Percentiles rank a stretch among this genome's conserved stretches.
phyloP scores from a whole-genome alignment of 2,888 invertebrate species.

The Cataglyphis albicans region DNA sequence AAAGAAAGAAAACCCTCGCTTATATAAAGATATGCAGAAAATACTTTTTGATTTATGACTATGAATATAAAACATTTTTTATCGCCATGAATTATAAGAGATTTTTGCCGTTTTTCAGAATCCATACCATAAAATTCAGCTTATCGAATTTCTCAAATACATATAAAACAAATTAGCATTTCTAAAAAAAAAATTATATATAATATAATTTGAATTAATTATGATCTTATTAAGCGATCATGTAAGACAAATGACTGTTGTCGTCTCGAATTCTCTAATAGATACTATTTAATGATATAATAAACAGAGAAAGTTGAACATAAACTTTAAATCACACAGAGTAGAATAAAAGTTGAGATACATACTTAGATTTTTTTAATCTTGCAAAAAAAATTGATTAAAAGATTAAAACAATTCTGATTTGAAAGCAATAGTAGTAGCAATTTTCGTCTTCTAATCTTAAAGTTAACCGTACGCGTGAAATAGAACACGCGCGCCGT shows the following conservation, averaged over 20 bases:
- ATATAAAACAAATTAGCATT: not conserved
- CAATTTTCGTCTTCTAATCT: constrained; percentile 13
- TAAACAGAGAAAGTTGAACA: not conserved
- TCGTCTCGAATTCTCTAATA: not conserved
- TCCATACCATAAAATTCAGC: not conserved
- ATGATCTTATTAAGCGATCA: not conserved
- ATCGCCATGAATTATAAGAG: constrained; percentile 5
- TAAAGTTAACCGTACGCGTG: not conserved
- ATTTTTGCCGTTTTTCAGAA: not conserved
- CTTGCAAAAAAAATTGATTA: not conserved
- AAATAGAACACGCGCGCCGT: not conserved
- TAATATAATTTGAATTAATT: not conserved
- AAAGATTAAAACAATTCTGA: not conserved
- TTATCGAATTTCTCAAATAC: not conserved
- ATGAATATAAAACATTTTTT: constrained; percentile 23
- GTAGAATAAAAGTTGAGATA: not conserved
- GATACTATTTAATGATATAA: not conserved
- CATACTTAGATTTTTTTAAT: not conserved
- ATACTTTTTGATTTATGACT: constrained; percentile 35
- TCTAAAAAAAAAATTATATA: not conserved
- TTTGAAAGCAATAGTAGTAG: not conserved
- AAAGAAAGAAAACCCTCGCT: not conserved
- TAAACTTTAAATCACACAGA: not conserved
- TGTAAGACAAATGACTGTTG: not conserved
- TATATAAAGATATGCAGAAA: constrained; percentile 24